Evolutionary conservation across 1,140 invertebrate species (phyloP).

Genomic region (Dendroctonus ponderosae): DNA sequence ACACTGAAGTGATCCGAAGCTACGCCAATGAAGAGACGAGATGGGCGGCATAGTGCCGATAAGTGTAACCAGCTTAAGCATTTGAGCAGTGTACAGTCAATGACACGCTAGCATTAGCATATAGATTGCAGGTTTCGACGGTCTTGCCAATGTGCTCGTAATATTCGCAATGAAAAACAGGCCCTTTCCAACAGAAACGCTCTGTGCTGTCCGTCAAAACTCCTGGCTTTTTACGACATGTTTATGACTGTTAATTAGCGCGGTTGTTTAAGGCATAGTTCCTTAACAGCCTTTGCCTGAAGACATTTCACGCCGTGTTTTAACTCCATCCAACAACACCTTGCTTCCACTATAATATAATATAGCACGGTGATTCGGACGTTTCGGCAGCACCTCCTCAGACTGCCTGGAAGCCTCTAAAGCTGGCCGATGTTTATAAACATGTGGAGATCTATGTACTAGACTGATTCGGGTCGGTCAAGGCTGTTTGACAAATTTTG

Average conservation of each 20-base stretch:
- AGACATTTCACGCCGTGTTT: slow-evolving; percentile 30
- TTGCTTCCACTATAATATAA: too few relatives aligned
- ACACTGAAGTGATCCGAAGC: too few relatives aligned
- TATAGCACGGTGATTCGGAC: too few relatives aligned
- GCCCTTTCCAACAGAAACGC: slow-evolving; percentile 14
- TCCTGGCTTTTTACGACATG: slow-evolving; percentile 29
- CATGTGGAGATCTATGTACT: too few relatives aligned
- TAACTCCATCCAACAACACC: slow-evolving; percentile 18
- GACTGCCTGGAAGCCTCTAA: too few relatives aligned
- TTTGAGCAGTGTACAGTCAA: slow-evolving; percentile 34
- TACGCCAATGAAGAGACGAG: slow-evolving; percentile 1
- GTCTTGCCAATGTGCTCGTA: slow-evolving; percentile 26
- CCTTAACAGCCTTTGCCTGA: slow-evolving; percentile 19
- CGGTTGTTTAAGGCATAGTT: slow-evolving; percentile 31
- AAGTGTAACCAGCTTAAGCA: slow-evolving; percentile 39
- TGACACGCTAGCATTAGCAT: slow-evolving; percentile 38
- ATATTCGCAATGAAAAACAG: slow-evolving; percentile 22
- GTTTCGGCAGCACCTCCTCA: too few relatives aligned
- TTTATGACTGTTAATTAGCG: slow-evolving; percentile 42
- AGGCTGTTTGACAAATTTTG: too few relatives aligned
- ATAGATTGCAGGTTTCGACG: slow-evolving; percentile 38
- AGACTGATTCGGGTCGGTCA: too few relatives aligned
- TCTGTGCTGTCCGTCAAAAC: slow-evolving; percentile 26
- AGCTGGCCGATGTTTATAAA: too few relatives aligned
- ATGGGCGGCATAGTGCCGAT: slow-evolving; percentile 27